Evolutionary conservation across 2,888 invertebrate genomes (phyloP), one percentile per base, ranked within the genome.

Genomic region (Netelia inedita): DNA sequence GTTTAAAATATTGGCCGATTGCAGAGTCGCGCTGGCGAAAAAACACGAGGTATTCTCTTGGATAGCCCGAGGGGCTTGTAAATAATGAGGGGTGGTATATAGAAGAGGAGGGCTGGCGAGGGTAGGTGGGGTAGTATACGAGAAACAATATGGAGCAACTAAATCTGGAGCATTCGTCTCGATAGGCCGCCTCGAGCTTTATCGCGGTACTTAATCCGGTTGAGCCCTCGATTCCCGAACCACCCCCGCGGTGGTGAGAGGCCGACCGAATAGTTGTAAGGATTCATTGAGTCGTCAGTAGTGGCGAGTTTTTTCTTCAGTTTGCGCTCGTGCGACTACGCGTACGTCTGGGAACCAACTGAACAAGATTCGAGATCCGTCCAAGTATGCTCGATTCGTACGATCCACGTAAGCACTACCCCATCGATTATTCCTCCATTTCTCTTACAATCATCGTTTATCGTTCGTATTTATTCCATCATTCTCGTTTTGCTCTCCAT

Each of bases 201-300:
- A 88, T 89, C 88, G 11, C 53, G 89, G 90, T 90, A 73, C 89
- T 87, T 92, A 92, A 93, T 93, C 92, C 91, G 90, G 87, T 89
- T 89, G 86, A 87, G 86, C 76, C 86, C 79, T 87, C 86, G 87
- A 83, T 85, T 68, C 88, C 85, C 82, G 82, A 86, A 84, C 87
- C 85, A 79, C 84, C 82, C 84, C 86, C 53, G n/a, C 41, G 50
- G 16, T 66, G 69, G 65, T 71, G 55, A 50, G 59, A 79, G 82
- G 79, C 82, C 79, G 72, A 79, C 82, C 2, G 75, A 59, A 79
- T 75, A 61, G 66, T 90, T 85, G 88, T 92, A 91, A 88, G 92
- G 92, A 88, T 92, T 92, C 92, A 73, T 84, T 66, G 75, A 88
- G 86, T 86, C 86, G 88, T 87, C 85, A 85, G 86, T 83, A 79